phyloP scores from a whole-genome alignment of 2,888 invertebrate species.

The Lasioglossum oenotherae region DNA sequence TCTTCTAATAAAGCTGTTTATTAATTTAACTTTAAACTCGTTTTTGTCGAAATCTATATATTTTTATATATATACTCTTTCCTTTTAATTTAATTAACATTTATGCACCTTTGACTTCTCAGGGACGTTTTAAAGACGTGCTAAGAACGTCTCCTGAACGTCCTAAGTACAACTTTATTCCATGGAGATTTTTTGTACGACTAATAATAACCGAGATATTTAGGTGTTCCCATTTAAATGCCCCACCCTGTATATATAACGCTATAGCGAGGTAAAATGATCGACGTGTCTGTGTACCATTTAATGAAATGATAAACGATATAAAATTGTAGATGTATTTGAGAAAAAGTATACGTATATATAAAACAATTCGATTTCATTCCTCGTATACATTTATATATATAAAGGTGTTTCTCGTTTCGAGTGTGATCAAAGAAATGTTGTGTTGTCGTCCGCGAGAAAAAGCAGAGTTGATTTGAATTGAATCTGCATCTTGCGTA shows the following conservation, averaged over 20 bases:
- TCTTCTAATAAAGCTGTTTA: too few relatives aligned
- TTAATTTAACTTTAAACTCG: too few relatives aligned
- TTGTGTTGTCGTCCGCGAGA: constrained; percentile 19
- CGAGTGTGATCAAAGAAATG: constrained; percentile 37
- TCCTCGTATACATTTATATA: constrained; percentile 24
- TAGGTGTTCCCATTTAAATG: too few relatives aligned
- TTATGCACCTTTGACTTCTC: too few relatives aligned
- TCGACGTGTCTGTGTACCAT: constrained; percentile 21
- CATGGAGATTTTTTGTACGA: too few relatives aligned
- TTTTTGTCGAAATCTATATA: too few relatives aligned
- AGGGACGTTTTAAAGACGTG: too few relatives aligned
- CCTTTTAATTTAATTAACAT: too few relatives aligned
- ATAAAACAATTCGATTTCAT: constrained; percentile 42
- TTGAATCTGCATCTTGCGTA: constrained; percentile 70
- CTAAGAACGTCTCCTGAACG: too few relatives aligned
- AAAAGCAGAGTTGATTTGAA: constrained; percentile 48
- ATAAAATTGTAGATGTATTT: constrained; percentile 22
- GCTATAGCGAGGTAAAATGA: constrained; percentile 33
- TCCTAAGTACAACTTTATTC: too few relatives aligned
- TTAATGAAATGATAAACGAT: constrained; percentile 31
- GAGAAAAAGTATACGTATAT: not conserved
- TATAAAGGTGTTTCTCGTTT: constrained; percentile 17
- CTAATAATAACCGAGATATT: too few relatives aligned
- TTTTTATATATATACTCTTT: too few relatives aligned
- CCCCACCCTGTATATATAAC: constrained; percentile 1